These are phyloP conservation scores for Prolemur simus DNA, from an alignment of 2,113 vertebrate species.

Conservation along the genomic window DNA sequence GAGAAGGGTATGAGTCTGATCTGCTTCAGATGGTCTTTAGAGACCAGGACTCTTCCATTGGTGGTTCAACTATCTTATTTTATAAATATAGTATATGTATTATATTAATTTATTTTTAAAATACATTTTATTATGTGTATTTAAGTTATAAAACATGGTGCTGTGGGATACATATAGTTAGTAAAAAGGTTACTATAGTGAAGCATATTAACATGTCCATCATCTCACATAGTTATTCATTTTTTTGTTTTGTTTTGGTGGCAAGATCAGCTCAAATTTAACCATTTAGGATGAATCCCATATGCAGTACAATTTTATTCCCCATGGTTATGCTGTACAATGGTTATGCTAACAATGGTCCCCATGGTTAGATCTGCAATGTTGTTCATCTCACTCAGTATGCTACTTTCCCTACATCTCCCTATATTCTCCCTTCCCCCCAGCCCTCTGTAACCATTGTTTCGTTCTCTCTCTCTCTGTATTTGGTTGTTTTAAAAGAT, in stretches of 20 bases:
- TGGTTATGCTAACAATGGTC: no score
- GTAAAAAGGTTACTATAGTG: not conserved
- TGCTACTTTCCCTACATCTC: not conserved
- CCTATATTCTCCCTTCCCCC: not conserved
- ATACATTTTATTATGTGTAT: not conserved
- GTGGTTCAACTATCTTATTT: not conserved
- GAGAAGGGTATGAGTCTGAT: not conserved
- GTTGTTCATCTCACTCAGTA: not conserved
- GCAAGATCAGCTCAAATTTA: not conserved
- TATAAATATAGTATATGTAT: not conserved
- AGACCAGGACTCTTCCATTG: not conserved
- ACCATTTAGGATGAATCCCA: not conserved
- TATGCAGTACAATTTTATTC: not conserved
- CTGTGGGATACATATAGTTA: not conserved
- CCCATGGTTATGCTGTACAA: not conserved
- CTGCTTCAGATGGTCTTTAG: not conserved
- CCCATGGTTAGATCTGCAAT: not conserved
- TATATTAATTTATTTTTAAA: not conserved
- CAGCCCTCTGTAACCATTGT: not conserved
- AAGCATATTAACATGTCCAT: no score
- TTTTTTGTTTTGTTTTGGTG: not conserved
- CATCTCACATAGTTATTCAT: no score
- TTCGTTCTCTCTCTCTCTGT: not conserved
- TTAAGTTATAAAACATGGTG: not conserved
- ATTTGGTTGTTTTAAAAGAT: not conserved